These are phyloP conservation scores for Lithodes maja DNA, from an alignment of 2,888 invertebrate genomes.

Conservation along the genomic window DNA sequence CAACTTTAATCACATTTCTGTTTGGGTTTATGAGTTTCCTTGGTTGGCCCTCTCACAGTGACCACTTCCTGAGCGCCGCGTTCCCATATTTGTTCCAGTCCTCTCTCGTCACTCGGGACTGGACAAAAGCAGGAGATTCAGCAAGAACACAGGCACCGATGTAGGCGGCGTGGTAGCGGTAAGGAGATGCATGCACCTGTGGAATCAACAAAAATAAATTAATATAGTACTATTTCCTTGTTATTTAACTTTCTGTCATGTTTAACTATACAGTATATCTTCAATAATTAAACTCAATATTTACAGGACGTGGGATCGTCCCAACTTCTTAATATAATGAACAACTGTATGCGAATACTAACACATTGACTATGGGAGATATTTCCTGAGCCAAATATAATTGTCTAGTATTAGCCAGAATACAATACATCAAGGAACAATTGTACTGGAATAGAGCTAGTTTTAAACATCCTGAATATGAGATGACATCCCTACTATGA, in stretches of 20 bases:
- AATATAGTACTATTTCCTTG: too few relatives aligned
- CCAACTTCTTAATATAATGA: too few relatives aligned
- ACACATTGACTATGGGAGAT: too few relatives aligned
- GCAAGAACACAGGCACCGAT: constrained; percentile 79
- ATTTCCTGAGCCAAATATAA: too few relatives aligned
- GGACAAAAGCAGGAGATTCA: constrained; percentile 74
- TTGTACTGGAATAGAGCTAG: too few relatives aligned
- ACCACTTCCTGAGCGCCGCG: constrained; percentile 69
- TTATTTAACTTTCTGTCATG: neutral
- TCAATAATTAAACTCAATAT: neutral
- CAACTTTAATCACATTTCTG: neutral
- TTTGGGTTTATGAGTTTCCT: neutral
- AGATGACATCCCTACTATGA: too few relatives aligned
- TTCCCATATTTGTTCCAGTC: constrained; percentile 72
- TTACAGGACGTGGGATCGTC: too few relatives aligned
- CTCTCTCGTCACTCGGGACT: constrained; percentile 73
- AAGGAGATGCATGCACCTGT: constrained; percentile 78
- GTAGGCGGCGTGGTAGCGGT: constrained; percentile 79
- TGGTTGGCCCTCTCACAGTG: constrained; percentile 38
- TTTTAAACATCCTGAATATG: too few relatives aligned
- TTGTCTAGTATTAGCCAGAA: too few relatives aligned
- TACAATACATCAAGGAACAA: too few relatives aligned
- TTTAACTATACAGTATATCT: neutral
- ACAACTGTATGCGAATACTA: too few relatives aligned
- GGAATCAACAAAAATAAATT: constrained; percentile 19